Evolutionary conservation across 1,140 invertebrate species (phyloP), one percentile per base, ranked within the genome.

Genomic region (Steinernema khuongi): DNA sequence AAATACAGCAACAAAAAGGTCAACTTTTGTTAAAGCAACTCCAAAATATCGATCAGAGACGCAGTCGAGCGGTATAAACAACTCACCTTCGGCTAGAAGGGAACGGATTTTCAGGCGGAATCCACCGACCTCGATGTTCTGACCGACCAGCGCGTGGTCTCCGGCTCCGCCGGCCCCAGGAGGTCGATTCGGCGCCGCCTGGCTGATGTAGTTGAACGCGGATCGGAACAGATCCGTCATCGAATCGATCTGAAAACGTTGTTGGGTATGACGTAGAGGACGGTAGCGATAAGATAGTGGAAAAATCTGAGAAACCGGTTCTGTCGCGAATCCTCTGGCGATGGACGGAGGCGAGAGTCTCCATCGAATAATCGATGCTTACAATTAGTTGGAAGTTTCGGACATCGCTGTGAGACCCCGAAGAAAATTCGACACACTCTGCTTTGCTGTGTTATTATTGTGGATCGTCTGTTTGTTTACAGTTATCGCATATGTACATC

Each of bases 1-100:
- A 67, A 18, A 22, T 11, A 28, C 1, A 77, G 7, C 18, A 1
- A 26, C 18, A 77, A 77, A 1, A 41, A 41, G n/a, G 7, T 41
- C 36, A 41, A 41, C 14, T 60, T 60, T 60, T 4, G 68, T 19
- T 0, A n/a, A 70, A 74, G 30, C 18, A 41, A n/a, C 36, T n/a
- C 36, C 36, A n/a, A 41, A 41, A 41, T 41, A 41, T n/a, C 7
- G 36, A 41, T 41, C 36, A 11, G n/a, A 11, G 7, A n/a, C 7
- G 7, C 36, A 7, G n/a, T 11, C 7, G 36, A 41, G 36, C 36
- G 36, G 7, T 71, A 26, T n/a, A 22, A 72, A 28, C 19, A 69
- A 73, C 76, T 26, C n/a, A 81, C 80, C 79, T 75, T 83, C 81
- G 7, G 81, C 81, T 22, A 83, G 36, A 18, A 83, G 70, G 1